Percentiles rank a stretch among this genome's conserved stretches.
These are phyloP conservation scores for Theocolax elegans DNA, from an alignment of 1,140 invertebrate genomes.

Conservation along the genomic window DNA sequence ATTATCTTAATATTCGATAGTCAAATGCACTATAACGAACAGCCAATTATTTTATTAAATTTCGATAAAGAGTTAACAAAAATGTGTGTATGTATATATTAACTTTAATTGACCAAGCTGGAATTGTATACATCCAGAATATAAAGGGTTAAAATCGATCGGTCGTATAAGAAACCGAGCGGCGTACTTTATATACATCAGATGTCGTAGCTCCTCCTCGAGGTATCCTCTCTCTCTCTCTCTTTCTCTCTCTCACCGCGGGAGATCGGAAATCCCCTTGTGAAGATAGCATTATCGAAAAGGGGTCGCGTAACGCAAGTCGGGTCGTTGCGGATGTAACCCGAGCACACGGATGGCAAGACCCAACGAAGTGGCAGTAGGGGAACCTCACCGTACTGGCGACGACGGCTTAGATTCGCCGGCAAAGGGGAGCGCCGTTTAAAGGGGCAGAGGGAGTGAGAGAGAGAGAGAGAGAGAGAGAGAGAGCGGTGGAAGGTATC, in stretches of 20 bases:
- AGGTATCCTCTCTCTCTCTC: background rate
- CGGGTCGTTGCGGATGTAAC: slow-evolving; percentile 51
- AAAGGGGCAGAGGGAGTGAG: background rate
- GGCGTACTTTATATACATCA: background rate
- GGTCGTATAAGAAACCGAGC: too few species aligned
- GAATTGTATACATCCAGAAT: too few species aligned
- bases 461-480: slow-evolving; percentile 7
- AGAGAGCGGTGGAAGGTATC: slow-evolving; percentile 37
- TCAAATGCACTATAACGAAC: too few species aligned
- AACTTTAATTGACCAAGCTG: too few species aligned
- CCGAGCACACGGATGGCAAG: background rate
- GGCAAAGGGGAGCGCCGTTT: too few species aligned
- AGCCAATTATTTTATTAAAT: too few species aligned
- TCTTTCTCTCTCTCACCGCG: background rate
- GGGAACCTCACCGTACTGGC: background rate
- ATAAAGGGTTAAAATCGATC: too few species aligned
- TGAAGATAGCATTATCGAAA: slow-evolving; percentile 36
- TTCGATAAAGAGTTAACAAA: too few species aligned
- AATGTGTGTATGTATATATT: too few species aligned
- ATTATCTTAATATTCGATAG: too few species aligned
- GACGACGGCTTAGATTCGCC: background rate
- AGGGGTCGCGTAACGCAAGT: slow-evolving; percentile 36
- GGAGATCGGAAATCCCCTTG: background rate
- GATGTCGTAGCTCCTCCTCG: background rate
- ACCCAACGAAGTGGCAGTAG: too few species aligned